Percentiles rank a stretch among this genome's conserved stretches.
phyloP scores from a whole-genome alignment of 2,797 vertebrate species.

The Etheostoma nigrum region DNA sequence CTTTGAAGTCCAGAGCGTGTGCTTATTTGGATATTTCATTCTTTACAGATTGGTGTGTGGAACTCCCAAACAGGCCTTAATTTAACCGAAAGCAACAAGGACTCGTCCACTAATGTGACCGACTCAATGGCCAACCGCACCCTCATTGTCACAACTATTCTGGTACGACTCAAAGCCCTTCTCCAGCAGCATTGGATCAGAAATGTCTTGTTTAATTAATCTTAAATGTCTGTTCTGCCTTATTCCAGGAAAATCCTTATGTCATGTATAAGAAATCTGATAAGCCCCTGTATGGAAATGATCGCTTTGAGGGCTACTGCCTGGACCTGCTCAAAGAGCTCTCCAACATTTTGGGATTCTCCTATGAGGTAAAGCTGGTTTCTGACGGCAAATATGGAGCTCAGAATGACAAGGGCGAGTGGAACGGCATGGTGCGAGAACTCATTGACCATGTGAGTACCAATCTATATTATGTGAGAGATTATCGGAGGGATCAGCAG shows the following conservation, averaged over 20 bases:
- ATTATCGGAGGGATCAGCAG: not conserved
- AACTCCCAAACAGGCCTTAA: constrained; percentile 97
- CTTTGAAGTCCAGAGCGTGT: not conserved
- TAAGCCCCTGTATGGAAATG: constrained; percentile 96
- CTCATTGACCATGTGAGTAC: constrained; percentile 97
- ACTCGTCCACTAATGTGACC: constrained; percentile 90
- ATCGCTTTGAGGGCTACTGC: constrained; percentile 98
- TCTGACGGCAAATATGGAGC: constrained; percentile 98
- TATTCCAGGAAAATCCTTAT: constrained; percentile 94
- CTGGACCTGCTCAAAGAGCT: constrained; percentile 96
- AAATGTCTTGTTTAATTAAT: not conserved
- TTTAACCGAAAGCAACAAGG: constrained; percentile 92
- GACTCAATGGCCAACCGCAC: constrained; percentile 96
- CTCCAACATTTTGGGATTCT: constrained; percentile 96
- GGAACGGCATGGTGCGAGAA: constrained; percentile 99
- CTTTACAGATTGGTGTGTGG: constrained; percentile 94
- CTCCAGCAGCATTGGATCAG: not conserved
- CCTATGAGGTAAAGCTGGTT: constrained; percentile 96
- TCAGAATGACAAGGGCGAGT: constrained; percentile 98
- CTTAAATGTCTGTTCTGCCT: constrained; percentile 3
- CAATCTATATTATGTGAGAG: not conserved
- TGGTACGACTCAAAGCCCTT: constrained; percentile 85
- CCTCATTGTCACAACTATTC: constrained; percentile 95
- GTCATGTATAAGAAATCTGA: constrained; percentile 99
- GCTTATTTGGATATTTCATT: constrained; percentile 32